Evolutionary conservation across 2,113 vertebrate species (phyloP).

Genomic region (Romanogobio albipinnatus): DNA sequence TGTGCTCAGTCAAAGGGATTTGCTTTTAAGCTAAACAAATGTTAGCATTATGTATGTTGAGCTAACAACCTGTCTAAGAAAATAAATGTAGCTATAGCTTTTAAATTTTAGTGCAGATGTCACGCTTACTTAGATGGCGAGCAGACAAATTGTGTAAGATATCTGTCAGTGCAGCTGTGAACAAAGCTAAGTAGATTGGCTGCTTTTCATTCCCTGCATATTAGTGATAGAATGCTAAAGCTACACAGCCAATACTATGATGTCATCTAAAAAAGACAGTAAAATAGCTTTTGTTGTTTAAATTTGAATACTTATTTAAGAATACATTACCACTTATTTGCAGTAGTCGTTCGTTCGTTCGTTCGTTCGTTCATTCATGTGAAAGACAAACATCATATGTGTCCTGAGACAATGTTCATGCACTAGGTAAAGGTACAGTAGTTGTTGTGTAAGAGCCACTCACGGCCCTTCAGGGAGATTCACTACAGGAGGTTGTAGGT

Average conservation of each 20-base stretch:
- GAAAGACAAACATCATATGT: constrained; percentile 3
- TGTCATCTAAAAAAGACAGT: neutral
- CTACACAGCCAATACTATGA: neutral
- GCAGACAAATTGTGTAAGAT: constrained; percentile 37
- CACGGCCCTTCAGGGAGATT: constrained; percentile 2
- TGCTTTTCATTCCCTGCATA: neutral
- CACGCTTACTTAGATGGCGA: constrained; percentile 35
- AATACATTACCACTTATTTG: neutral
- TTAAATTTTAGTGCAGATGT: constrained; percentile 38
- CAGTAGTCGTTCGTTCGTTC: neutral
- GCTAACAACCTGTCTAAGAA: constrained; percentile 51
- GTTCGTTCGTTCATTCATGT: neutral
- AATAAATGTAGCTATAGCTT: constrained; percentile 50
- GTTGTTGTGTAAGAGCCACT: constrained; percentile 12
- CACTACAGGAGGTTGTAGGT: constrained; percentile 59
- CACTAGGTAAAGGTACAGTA: constrained; percentile 1
- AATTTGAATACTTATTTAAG: neutral
- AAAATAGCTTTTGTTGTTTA: neutral
- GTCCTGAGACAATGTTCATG: constrained; percentile 6
- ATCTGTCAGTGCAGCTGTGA: constrained; percentile 26
- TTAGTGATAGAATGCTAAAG: neutral
- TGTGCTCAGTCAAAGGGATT: constrained; percentile 80
- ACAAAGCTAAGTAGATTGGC: neutral
- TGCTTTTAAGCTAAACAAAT: constrained; percentile 57
- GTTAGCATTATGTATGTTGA: constrained; percentile 54